Evolutionary conservation across 2,888 invertebrate species (phyloP).

Genomic region (Meiosimyza platycephala): DNA sequence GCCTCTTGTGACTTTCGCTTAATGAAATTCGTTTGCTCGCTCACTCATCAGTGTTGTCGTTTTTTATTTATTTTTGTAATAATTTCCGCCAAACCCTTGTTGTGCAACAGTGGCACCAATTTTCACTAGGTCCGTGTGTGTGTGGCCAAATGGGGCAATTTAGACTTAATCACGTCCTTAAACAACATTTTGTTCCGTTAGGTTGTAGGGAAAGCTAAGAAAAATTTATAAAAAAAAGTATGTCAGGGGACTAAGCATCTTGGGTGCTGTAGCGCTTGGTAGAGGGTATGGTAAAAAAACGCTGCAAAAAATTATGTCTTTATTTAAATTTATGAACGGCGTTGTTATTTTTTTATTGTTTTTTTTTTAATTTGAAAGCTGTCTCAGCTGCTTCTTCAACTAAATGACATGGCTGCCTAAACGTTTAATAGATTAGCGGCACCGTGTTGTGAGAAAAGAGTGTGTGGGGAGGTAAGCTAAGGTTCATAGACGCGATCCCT

Average conservation of each 20-base stretch:
- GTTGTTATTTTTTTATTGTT: conserved; percentile 10
- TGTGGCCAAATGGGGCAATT: conserved; percentile 17
- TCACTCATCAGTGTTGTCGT: conserved; percentile 16
- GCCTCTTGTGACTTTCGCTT: conserved; percentile 3
- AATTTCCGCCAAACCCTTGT: conserved; percentile 14
- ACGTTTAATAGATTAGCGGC: background rate
- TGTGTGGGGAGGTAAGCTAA: background rate
- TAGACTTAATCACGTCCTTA: conserved; percentile 4
- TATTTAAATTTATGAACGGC: conserved; percentile 5
- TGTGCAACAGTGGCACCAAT: conserved; percentile 12
- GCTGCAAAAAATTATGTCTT: background rate
- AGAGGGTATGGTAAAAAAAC: too few species aligned
- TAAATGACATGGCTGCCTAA: conserved; percentile 13
- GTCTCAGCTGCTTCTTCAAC: background rate
- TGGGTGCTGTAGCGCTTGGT: too few species aligned
- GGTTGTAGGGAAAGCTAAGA: background rate
- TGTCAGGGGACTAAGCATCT: too few species aligned
- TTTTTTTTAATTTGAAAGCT: background rate
- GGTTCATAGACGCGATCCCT: background rate
- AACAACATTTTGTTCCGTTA: conserved; percentile 4
- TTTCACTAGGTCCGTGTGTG: background rate
- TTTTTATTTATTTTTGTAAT: conserved; percentile 29
- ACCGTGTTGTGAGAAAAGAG: background rate
- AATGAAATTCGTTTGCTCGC: conserved; percentile 3
- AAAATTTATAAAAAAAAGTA: too few species aligned